Conservation (phyloP, 2,113 vertebrate genomes). For the Setophaga petechia region DNA sequence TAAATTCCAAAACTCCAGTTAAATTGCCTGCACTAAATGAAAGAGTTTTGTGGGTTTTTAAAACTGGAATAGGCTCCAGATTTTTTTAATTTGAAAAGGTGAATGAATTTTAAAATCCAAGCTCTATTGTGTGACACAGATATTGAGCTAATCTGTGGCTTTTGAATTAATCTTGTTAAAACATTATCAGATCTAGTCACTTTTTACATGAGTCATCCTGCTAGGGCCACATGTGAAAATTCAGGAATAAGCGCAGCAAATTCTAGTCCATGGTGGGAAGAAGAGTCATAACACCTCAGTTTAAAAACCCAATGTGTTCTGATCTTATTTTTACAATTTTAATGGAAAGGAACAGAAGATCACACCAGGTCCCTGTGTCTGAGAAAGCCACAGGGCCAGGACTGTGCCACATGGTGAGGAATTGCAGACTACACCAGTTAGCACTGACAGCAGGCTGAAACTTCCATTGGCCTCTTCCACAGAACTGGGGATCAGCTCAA, state of each 20-base stretch:
- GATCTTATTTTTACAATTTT: not conserved
- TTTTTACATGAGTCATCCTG: not conserved
- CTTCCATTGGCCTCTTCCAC: not conserved
- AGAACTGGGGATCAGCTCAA: not conserved
- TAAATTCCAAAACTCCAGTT: not conserved
- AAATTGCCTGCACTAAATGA: not conserved
- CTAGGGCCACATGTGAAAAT: not conserved
- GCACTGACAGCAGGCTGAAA: not conserved
- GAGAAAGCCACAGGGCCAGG: not conserved
- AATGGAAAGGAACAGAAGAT: not conserved
- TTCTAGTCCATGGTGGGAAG: not conserved
- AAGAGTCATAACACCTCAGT: not conserved
- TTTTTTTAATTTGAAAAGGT: not conserved
- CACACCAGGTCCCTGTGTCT: not conserved
- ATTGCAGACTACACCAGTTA: not conserved
- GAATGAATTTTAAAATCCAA: constrained; percentile 1
- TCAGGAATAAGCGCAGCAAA: not conserved
- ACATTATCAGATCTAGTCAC: not conserved
- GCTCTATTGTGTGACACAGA: not conserved
- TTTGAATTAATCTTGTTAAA: not conserved
- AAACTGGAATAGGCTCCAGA: not conserved
- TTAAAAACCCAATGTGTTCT: not conserved
- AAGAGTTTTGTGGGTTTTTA: not conserved
- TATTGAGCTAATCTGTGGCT: not conserved
- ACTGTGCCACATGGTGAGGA: not conserved